Evolutionary conservation across 2,797 vertebrate species (phyloP), one percentile per base, ranked within the genome.

Genomic region (Enteromius trimaculatus): DNA sequence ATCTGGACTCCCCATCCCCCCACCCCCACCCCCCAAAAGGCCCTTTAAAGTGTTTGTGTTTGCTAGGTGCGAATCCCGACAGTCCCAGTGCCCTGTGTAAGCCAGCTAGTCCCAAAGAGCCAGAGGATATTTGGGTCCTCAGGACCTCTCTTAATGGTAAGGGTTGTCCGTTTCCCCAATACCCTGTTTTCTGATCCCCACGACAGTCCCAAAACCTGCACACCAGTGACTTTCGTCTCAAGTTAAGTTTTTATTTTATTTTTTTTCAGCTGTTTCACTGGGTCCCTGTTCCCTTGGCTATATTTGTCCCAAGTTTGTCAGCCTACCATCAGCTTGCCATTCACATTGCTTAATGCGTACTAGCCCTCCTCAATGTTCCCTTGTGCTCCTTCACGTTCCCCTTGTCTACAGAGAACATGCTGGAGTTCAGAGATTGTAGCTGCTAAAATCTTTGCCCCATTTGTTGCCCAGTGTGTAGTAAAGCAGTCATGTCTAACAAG

Each of bases 91-190:
- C 60, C 79, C 87, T 90, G 86, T 91, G 91, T 91, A 84, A 87
- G 90, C 90, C 91, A 89, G 88, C 89, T 92, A 92, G 89, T 91
- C 88, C 92, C 86, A 88, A 86, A 80, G 84, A 86, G 75, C 90
- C 91, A 31, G 89, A 94, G 92, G 93, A 95, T 88, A 92, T 95
- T 89, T 95, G 94, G 94, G 93, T 95, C 81, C 93, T 94, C 90
- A 95, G 95, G 91, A 92, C 92, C 90, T 92, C 91, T 26, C 89
- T 88, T 85, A 86, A 90, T 85, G 94, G 94, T 95, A 95, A 95
- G 94, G 92, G 37, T 70, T 51, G 42, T 17, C 58, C 31, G 19
- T 53, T 39, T 53, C 77, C 82, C 77, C 10, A 19, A 39, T 60
- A 69, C 58, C 70, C 53, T 55, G 71, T 87, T 44, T 23, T 77